A percentile compares a stretch with the other conserved stretches of the same genome.
Evolutionary conservation across 2,797 vertebrate species (phyloP).

Genomic region (Cynodonichthys magdalenae): DNA sequence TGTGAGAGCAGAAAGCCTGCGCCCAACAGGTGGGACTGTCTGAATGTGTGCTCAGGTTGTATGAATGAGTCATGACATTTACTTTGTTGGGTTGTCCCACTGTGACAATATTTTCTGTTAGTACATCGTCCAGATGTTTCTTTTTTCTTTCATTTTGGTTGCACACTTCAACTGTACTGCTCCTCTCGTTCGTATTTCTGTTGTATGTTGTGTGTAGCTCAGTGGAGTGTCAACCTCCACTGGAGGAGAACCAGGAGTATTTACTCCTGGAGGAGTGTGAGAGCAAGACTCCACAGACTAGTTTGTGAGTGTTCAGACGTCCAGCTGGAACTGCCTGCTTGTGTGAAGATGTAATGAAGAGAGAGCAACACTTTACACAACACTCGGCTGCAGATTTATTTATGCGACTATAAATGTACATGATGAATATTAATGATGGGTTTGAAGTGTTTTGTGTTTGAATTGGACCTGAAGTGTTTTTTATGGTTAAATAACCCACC

Average conservation of each 20-base stretch:
- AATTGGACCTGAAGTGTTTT: conserved; percentile 7
- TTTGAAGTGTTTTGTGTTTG: conserved; percentile 14
- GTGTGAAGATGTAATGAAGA: conserved; percentile 54
- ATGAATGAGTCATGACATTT: background rate
- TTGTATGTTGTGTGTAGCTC: conserved; percentile 71
- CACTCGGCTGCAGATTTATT: background rate
- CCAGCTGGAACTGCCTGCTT: conserved; percentile 67
- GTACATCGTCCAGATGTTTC: conserved; percentile 18
- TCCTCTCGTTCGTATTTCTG: conserved; percentile 44
- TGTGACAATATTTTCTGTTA: conserved; percentile 10
- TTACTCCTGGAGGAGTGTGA: conserved; percentile 98
- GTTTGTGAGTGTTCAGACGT: conserved; percentile 84
- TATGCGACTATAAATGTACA: background rate
- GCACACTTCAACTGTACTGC: conserved; percentile 45
- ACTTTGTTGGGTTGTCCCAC: background rate
- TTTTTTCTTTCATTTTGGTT: background rate
- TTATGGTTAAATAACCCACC: background rate
- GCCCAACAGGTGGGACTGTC: conserved; percentile 85
- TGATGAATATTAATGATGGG: background rate
- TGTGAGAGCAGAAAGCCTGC: conserved; percentile 99
- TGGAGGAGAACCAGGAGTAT: conserved; percentile 93
- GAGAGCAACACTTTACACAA: conserved; percentile 8
- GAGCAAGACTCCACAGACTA: conserved; percentile 88
- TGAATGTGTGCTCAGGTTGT: background rate
- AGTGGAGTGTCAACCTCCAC: conserved; percentile 81